These are phyloP conservation scores for Prolemur simus DNA, from an alignment of 2,113 vertebrate genomes.

Conservation along the genomic window DNA sequence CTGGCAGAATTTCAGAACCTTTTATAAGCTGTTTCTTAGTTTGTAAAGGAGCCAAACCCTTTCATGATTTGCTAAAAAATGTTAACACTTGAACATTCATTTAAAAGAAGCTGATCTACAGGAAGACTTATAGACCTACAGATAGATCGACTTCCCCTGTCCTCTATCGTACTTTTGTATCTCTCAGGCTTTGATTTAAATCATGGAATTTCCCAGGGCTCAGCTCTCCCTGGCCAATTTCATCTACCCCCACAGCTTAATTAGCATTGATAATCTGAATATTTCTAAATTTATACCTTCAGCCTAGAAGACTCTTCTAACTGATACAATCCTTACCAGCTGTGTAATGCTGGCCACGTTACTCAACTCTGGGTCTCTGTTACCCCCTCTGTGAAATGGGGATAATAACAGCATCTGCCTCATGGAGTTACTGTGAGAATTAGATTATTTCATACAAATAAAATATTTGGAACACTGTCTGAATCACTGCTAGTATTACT, in stretches of 20 bases:
- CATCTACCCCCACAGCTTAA: not conserved
- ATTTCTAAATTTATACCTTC: conserved; percentile 3
- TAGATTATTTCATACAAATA: not conserved
- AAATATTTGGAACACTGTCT: not conserved
- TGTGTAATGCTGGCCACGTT: not conserved
- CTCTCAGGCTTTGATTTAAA: conserved; percentile 2
- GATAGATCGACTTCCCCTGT: not conserved
- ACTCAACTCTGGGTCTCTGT: not conserved
- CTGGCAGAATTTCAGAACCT: not conserved
- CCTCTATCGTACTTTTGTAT: not conserved
- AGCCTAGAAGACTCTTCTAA: not conserved
- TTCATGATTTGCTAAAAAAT: not conserved
- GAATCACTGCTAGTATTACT: not conserved
- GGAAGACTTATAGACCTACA: not conserved
- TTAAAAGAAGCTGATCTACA: not conserved
- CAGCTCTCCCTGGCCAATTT: not conserved
- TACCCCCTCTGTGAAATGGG: not conserved
- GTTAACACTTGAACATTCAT: conserved; percentile 27
- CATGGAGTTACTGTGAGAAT: not conserved
- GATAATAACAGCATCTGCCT: not conserved
- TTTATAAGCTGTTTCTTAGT: not conserved
- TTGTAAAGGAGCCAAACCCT: not conserved
- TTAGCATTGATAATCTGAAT: not conserved
- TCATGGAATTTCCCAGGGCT: not conserved
- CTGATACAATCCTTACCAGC: not conserved